A percentile compares a stretch with the other conserved stretches of the same genome.
Evolutionary conservation across 2,888 invertebrate genomes (phyloP).

Genomic region (Drosophila tanythrix): DNA sequence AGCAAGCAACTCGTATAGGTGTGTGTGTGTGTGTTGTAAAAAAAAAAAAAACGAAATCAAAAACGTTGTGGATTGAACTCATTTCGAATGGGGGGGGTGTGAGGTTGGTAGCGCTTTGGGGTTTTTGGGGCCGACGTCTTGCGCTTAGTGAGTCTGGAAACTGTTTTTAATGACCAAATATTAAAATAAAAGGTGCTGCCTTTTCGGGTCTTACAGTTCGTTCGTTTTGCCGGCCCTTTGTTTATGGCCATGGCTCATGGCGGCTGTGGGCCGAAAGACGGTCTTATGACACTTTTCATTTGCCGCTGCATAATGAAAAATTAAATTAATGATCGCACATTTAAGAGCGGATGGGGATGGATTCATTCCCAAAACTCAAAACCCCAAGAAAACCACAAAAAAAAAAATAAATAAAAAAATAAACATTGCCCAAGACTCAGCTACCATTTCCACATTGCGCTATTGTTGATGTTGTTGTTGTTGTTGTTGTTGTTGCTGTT

Average conservation of each 20-base stretch:
- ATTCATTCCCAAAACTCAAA: constrained; percentile 23
- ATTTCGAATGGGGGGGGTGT: constrained; percentile 19
- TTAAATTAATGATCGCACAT: constrained; percentile 77
- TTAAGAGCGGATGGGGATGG: constrained; percentile 51
- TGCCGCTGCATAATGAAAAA: constrained; percentile 72
- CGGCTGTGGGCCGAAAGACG: constrained; percentile 18
- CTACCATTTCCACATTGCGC: constrained; percentile 34
- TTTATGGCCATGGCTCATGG: constrained; percentile 55
- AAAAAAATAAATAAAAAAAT: neutral
- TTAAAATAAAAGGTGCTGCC: constrained; percentile 75
- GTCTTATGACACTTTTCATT: constrained; percentile 76
- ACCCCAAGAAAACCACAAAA: constrained; percentile 11
- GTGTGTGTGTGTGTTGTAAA: constrained; percentile 1
- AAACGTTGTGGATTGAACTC: constrained; percentile 37
- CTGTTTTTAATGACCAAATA: constrained; percentile 75
- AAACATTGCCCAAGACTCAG: constrained; percentile 8
- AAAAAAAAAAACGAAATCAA: constrained; percentile 32
- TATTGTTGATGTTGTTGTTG: neutral
- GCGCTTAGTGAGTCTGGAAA: constrained; percentile 53
- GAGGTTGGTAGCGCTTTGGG: constrained; percentile 9
- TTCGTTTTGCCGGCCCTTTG: constrained; percentile 54
- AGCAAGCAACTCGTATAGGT: constrained; percentile 26
- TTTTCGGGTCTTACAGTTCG: constrained; percentile 34
- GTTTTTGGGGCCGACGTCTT: constrained; percentile 27
- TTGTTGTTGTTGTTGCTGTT: constrained; percentile 15